Evolutionary conservation across 2,797 vertebrate species (phyloP).

Genomic region (Hafferia zeledoni): DNA sequence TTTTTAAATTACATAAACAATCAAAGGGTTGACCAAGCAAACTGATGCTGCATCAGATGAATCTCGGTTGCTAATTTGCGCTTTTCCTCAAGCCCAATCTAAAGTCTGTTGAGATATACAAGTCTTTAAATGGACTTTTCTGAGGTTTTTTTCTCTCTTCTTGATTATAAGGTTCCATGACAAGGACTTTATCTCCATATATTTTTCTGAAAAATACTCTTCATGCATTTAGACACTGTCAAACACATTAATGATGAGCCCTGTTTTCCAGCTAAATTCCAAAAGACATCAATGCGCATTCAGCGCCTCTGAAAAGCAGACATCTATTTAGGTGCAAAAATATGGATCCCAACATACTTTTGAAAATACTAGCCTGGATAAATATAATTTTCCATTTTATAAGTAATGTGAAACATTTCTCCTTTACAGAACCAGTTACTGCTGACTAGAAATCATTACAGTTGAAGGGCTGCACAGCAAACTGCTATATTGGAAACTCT

Average conservation of each 20-base stretch:
- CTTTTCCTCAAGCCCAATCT: not conserved
- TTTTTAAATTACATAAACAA: constrained; percentile 18
- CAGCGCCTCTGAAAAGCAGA: not conserved
- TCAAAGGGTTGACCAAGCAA: not conserved
- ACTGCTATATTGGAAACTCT: not conserved
- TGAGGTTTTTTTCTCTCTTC: not conserved
- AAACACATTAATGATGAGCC: not conserved
- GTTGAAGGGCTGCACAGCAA: not conserved
- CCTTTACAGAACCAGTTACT: not conserved
- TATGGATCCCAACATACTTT: not conserved
- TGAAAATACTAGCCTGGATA: not conserved
- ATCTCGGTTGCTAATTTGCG: not conserved
- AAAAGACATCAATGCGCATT: not conserved
- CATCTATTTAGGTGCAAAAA: not conserved
- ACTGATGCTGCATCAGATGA: not conserved
- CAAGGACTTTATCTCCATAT: not conserved
- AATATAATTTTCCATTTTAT: not conserved
- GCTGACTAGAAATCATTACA: not conserved
- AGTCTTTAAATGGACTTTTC: not conserved
- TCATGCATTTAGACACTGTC: constrained; percentile 45
- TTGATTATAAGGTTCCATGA: constrained; percentile 12
- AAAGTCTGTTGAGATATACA: not conserved
- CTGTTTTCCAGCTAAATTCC: constrained; percentile 9
- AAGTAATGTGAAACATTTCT: not conserved
- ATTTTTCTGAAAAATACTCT: constrained; percentile 21